Base-by-base conservation (phyloP, 2,113 vertebrate genomes). In the Nicator chloris region DNA sequence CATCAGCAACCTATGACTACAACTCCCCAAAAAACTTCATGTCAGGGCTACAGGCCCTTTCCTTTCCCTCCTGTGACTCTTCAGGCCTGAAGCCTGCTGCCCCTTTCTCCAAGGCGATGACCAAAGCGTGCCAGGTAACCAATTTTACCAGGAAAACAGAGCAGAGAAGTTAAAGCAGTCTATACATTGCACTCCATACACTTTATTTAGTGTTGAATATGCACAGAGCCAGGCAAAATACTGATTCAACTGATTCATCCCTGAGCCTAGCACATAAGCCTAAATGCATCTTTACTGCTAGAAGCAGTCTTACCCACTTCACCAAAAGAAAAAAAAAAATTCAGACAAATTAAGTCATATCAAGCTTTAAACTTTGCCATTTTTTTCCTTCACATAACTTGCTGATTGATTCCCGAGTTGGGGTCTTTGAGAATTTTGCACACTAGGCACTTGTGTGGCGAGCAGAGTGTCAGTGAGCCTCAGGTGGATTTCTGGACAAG, bases 401-500 rank as follows among this genome's bases (percentile, higher is more conserved):
- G 21, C 64, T 39, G 39, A 33, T 80, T 50, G 10, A 21, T 72
- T 89, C 70, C 90, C 1, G 14, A 64, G 90, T 56, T 63, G 71
- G 22, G 56, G 45, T 37, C 49, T 93, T 71, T 47, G 53, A 91
- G 86, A 90, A 40, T 90, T 92, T 68, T 68, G 83, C 75, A n/a
- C 2, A 1, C 39, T 11, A 73, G 82, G 79, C 93, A 81, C 60
- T 95, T 20, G 39, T 42, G 80, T 23, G 5, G 86, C 73, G 51
- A 77, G 88, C 88, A 30, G 82, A 93, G 93, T 15, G 50, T 79
- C 50, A 82, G 94, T 5, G 35, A 69, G 87, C 49, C 92, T 90
- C n/a, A 23, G 64, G 86, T 81, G 87, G 92, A 76, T 93, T 47
- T 37, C 60, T 82, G 79, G 94, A 97, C 95, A 93, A 68, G 44